Conservation (phyloP, 2,113 vertebrate genomes). For the Actinemys pallida region DNA sequence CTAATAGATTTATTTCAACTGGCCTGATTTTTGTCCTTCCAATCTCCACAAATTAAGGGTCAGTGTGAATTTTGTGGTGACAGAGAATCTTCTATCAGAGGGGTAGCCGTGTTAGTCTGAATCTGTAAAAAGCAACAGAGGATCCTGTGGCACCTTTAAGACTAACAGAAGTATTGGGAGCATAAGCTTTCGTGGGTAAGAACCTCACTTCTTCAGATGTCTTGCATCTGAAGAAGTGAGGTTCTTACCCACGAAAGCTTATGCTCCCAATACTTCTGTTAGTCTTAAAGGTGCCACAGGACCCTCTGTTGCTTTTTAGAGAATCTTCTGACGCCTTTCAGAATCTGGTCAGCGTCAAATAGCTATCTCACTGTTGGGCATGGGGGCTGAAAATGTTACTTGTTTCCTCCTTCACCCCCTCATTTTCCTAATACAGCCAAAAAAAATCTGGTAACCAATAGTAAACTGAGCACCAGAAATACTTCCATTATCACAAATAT, state of each 20-base stretch:
- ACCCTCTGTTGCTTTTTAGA: neutral
- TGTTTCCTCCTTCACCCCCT: neutral
- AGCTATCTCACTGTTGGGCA: neutral
- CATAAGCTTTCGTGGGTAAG: no score
- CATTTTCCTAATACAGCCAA: neutral
- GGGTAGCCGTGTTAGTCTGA: no score
- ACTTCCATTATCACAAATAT: neutral
- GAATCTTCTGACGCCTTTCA: neutral
- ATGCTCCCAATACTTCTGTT: no score
- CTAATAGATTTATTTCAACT: neutral
- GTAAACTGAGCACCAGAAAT: neutral
- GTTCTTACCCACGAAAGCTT: no score
- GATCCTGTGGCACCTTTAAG: no score
- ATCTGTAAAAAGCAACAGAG: no score
- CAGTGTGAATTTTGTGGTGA: neutral
- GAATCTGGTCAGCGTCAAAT: neutral
- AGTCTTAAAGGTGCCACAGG: no score
- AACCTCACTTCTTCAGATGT: no score
- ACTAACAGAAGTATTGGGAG: no score
- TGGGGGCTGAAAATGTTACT: neutral
- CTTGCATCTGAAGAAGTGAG: no score
- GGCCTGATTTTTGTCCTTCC: neutral
- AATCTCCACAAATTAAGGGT: neutral
- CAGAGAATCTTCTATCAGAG: neutral
- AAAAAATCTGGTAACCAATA: neutral